These are phyloP conservation scores for Campylomormyrus numenius DNA, from an alignment of 2,113 vertebrate species.

Conservation along the genomic window DNA sequence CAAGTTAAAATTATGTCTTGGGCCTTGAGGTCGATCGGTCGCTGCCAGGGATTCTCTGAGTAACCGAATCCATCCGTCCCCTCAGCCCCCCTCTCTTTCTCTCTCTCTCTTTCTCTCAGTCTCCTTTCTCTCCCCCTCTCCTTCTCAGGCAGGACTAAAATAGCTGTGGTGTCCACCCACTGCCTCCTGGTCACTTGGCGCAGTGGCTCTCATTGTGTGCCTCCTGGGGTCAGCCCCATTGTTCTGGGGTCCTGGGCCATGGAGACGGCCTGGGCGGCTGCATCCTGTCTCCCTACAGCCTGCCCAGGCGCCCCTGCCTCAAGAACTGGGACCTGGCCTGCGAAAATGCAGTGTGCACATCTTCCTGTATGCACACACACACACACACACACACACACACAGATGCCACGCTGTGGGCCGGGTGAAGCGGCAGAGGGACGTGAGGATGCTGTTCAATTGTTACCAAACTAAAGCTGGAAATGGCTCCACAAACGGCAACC, in stretches of 20 bases:
- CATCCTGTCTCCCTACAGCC: conserved; percentile 32
- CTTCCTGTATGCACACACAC: neutral
- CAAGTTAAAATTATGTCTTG: conserved; percentile 10
- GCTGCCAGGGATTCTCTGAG: neutral
- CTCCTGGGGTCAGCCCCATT: conserved; percentile 38
- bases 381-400: neutral
- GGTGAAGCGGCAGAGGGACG: neutral
- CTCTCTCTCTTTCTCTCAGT: conserved; percentile 1
- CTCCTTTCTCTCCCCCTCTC: neutral
- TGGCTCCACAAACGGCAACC: neutral
- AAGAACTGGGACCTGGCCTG: neutral
- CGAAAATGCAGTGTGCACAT: neutral
- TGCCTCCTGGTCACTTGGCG: conserved; percentile 19
- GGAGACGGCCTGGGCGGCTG: conserved; percentile 26
- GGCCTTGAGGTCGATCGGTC: conserved; percentile 7
- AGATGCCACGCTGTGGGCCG: neutral
- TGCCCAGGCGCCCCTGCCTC: conserved; percentile 1
- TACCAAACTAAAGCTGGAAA: neutral
- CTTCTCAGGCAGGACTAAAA: conserved; percentile 24
- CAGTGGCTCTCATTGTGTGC: conserved; percentile 12
- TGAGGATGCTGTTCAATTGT: conserved; percentile 2
- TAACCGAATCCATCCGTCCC: neutral
- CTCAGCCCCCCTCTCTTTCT: conserved; percentile 1
- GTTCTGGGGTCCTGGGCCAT: conserved; percentile 35
- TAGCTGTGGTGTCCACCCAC: conserved; percentile 30